These are phyloP conservation scores for Lamprotornis superbus DNA, from an alignment of 2,113 vertebrate genomes.

Conservation along the genomic window DNA sequence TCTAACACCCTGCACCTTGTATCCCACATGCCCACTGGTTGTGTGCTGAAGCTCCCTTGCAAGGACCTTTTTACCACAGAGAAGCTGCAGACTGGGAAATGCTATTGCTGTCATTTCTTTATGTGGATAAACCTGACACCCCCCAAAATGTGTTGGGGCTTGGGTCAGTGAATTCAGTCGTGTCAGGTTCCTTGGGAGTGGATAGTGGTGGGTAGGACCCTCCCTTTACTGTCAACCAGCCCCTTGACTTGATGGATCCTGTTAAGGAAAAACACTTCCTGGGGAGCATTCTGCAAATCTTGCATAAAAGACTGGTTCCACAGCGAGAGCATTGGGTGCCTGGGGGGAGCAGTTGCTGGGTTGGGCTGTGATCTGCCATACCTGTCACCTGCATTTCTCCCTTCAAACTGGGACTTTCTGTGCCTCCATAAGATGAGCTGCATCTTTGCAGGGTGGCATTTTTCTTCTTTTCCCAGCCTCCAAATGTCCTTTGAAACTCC, in stretches of 20 bases:
- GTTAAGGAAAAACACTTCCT: not conserved
- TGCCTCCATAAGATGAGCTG: not conserved
- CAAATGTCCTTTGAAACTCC: not conserved
- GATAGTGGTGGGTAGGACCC: accelerated
- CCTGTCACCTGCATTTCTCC: not conserved
- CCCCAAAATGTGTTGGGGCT: not conserved
- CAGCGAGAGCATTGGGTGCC: not conserved
- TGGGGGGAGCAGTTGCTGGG: not conserved
- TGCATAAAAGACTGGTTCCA: not conserved
- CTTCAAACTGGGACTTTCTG: not conserved
- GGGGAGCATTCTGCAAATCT: not conserved
- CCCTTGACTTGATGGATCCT: not conserved
- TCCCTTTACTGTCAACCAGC: not conserved
- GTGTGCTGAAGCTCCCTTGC: not conserved
- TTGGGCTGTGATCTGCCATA: not conserved
- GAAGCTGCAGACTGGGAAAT: accelerated
- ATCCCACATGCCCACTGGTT: accelerated
- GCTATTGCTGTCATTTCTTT: not conserved
- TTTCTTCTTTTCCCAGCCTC: not conserved
- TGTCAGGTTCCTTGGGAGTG: accelerated
- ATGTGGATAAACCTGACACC: not conserved
- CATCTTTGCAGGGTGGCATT: not conserved
- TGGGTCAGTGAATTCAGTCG: not conserved
- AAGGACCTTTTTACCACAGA: accelerated
- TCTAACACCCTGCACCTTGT: not conserved